These are phyloP conservation scores for Nymphalis urticae DNA, from an alignment of 2,888 invertebrate species.

Conservation along the genomic window DNA sequence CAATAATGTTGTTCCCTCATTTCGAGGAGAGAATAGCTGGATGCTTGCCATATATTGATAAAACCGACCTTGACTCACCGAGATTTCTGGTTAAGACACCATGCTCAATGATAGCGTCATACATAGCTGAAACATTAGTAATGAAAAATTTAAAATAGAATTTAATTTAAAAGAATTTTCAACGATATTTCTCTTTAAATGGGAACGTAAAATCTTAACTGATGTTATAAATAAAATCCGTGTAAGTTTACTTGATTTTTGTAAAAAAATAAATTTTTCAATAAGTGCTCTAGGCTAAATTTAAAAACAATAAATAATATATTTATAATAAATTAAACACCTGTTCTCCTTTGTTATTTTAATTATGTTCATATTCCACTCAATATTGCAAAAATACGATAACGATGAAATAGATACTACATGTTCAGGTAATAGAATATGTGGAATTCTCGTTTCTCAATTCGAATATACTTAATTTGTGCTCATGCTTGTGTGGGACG, in stretches of 20 bases:
- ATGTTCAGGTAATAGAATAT: no score
- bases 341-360: no score
- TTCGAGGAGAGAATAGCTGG: constrained; percentile 50
- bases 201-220: neutral
- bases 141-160: neutral
- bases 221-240: neutral
- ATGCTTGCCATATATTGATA: constrained; percentile 56
- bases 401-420: no score
- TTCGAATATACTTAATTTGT: no score
- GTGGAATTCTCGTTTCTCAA: no score
- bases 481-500: no score
- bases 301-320: no score
- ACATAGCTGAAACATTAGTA: constrained; percentile 5
- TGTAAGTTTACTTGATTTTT: neutral
- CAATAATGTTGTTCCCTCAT: constrained; percentile 18
- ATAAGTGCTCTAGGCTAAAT: neutral
- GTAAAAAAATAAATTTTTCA: neutral
- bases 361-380: no score
- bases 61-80: constrained; percentile 47
- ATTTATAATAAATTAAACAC: no score
- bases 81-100: constrained; percentile 30
- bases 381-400: no score
- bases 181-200: neutral
- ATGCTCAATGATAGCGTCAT: constrained; percentile 15
- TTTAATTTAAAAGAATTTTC: neutral